Base-by-base conservation (phyloP, 2,113 vertebrate genomes). In the Coracopsis vasa region DNA sequence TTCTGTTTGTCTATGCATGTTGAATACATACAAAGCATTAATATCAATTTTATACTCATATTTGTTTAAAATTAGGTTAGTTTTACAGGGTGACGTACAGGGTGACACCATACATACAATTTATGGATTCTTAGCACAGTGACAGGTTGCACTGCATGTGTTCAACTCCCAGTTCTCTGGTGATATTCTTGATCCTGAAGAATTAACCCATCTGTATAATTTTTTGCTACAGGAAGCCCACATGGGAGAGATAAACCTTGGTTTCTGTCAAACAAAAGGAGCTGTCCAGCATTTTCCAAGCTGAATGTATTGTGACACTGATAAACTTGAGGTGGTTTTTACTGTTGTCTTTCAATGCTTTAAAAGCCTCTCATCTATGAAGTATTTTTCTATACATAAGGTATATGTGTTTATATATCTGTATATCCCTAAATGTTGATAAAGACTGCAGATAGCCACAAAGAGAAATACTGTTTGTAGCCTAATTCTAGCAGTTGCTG, bases 241-340 rank as follows among this genome's bases (percentile, higher is more conserved):
- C 50, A 9, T 41, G 14, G 14, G 10, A 47, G 41, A 20, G 61
- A 23, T 6, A 84, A 67, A 41, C 20, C 2, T 2, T 45, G 7
- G n/a, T 66, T 82, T 84, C 53, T 60, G 82, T 56, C 21, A 41
- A 56, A 74, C 33, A 31, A 50, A 86, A 78, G 96, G 96, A 97
- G 77, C 95, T 96, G 95, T 97, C 95, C 94, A 97, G 95, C 94
- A 54, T 87, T 89, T 92, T 39, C 58, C 21, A 6, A 82, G 91
- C 94, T 97, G 93, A 96, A 94, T 7, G 14, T 42, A 9, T 65
- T 58, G 41, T 86, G 79, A 37, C 21, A 9, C 4, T 53, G 51
- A 58, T 62, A 62, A 81, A 86, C 25, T n/a, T 61, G 33, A 58
- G 87, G 44, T 50, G 70, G 8, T 42, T 86, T 62, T 71, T 60